Conservation (phyloP, 1,140 invertebrate genomes). For the Drosophila hydei region DNA sequence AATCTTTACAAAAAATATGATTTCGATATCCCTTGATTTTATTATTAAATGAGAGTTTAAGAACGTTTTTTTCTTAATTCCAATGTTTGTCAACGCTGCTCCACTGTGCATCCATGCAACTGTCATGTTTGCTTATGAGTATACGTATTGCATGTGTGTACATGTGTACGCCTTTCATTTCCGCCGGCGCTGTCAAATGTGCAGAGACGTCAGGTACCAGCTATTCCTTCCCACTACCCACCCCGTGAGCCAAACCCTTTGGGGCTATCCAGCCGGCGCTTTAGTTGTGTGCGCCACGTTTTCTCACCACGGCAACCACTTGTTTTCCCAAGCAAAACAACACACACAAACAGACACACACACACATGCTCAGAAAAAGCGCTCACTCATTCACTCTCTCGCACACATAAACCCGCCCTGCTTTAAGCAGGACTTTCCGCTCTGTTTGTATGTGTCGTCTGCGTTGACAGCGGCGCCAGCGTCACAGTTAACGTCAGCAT, state of each 20-base stretch:
- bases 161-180: slow-evolving; percentile 35
- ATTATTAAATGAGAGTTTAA: no score
- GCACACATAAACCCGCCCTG: slow-evolving; percentile 21
- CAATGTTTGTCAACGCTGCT: background rate
- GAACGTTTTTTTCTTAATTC: no score
- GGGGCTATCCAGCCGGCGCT: slow-evolving; percentile 29
- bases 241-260: background rate
- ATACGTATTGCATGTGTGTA: slow-evolving; percentile 15
- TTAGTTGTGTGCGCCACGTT: slow-evolving; percentile 54
- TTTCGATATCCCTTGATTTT: no score
- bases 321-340: slow-evolving; percentile 83
- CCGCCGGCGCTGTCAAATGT: slow-evolving; percentile 61
- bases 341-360: slow-evolving; percentile 50
- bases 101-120: slow-evolving; percentile 19
- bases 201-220: slow-evolving; percentile 10
- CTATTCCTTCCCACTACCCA: background rate
- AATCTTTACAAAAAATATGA: no score
- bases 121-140: slow-evolving; percentile 76
- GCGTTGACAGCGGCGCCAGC: slow-evolving; percentile 36
- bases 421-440: slow-evolving; percentile 49
- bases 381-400: slow-evolving; percentile 19
- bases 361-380: slow-evolving; percentile 24
- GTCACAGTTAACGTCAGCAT: slow-evolving; percentile 26
- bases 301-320: slow-evolving; percentile 83
- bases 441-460: slow-evolving; percentile 40